Evolutionary conservation across 2,797 vertebrate species (phyloP), one percentile per base, ranked within the genome.

Genomic region (Eutrigla gurnardus): DNA sequence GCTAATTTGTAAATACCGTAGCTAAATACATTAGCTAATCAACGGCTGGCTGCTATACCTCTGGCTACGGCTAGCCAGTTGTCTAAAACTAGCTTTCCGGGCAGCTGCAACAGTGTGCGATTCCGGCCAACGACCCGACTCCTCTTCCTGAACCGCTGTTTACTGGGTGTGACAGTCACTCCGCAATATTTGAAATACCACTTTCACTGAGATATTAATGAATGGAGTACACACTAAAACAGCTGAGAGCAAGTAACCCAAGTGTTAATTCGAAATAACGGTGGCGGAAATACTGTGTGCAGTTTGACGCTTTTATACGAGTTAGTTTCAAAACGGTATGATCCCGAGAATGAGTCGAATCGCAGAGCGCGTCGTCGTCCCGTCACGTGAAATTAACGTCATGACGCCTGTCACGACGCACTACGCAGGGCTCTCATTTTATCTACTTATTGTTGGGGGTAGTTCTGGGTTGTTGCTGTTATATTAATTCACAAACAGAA

Each of bases 1-100:
- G 36, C 4, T 58, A 43, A 12, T 53, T 6, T 55, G 33, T 65
- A 59, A 79, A 57, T 7, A 59, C 0, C 5, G 65, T 11, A 7
- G 43, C 42, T 46, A 75, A 65, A 59, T 6, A 58, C 80, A 60
- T 58, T 2, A n/a, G 65, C 49, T 54, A 7, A 18, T 32, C 17
- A 4, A 8, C 13, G 4, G 6, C 0, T 71, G 14, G 42, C 13
- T 73, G 60, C 47, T 52, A 55, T 55, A 49, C 37, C 17, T 39
- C 73, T 68, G 59, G 25, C 67, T 50, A 47, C 55, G 3, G 80
- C 47, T 87, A 73, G 76, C 62, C 80, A 77, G 65, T 54, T 63
- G 57, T 36, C 72, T 65, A 11, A 57, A 78, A 82, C 83, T 81
- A 92, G 90, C 87, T 83, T 85, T 86, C 86, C 89, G 78, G 85